These are phyloP conservation scores for Ommatoiulus sabulosus DNA, from an alignment of 2,888 invertebrate species.

Conservation along the genomic window DNA sequence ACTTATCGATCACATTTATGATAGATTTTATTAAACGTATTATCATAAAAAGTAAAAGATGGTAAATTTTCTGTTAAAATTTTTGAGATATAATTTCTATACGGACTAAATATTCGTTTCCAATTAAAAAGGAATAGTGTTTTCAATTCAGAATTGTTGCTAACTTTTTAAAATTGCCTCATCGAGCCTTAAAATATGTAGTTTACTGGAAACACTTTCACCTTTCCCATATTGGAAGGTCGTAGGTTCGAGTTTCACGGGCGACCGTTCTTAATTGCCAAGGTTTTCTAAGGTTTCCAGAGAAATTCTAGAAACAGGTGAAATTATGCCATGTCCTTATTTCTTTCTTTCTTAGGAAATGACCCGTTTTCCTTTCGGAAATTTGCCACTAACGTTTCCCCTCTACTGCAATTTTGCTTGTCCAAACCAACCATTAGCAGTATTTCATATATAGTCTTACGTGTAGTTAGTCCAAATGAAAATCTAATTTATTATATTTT, in stretches of 20 bases:
- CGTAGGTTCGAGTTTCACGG: not conserved
- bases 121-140: no score
- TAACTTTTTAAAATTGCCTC: not conserved
- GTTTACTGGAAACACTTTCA: not conserved
- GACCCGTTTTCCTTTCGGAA: not conserved
- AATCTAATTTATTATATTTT: no score
- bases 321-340: not conserved
- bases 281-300: not conserved
- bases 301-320: not conserved
- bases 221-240: conserved; percentile 1
- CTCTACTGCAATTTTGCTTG: no score
- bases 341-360: not conserved
- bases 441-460: no score
- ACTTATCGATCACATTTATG: no score
- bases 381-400: not conserved
- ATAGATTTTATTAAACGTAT: no score
- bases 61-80: no score
- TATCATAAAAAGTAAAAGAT: no score
- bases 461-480: no score
- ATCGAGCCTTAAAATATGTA: not conserved
- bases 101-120: no score
- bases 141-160: not conserved
- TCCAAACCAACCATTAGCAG: no score
- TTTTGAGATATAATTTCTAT: no score
- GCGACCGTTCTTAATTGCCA: not conserved